Evolutionary conservation across 2,113 vertebrate species (phyloP).

Genomic region (Rattus norvegicus): GRCr8 NC_086021.1:142821501-142822000

Average conservation of each 20-base stretch:
- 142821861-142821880: conserved; percentile 45
- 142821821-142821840: conserved; percentile 46
- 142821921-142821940: conserved; percentile 35
- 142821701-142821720: background rate
- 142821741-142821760: background rate
- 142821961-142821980: background rate
- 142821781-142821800: background rate
- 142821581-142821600: too few species aligned
- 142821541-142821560: too few species aligned
- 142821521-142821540: too few species aligned
- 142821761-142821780: background rate
- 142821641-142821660: background rate
- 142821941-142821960: conserved; percentile 27
- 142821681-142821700: background rate
- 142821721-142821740: background rate
- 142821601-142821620: too few species aligned
- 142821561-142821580: too few species aligned
- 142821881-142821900: conserved; percentile 65
- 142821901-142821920: conserved; percentile 35
- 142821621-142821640: too few species aligned
- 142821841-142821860: conserved; percentile 41
- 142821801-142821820: conserved; percentile 59
- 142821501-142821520: too few species aligned
- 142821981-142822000: background rate
- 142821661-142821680: background rate